Evolutionary conservation across 2,888 invertebrate genomes (phyloP).

Genomic region (Caradrina kadenii): DNA sequence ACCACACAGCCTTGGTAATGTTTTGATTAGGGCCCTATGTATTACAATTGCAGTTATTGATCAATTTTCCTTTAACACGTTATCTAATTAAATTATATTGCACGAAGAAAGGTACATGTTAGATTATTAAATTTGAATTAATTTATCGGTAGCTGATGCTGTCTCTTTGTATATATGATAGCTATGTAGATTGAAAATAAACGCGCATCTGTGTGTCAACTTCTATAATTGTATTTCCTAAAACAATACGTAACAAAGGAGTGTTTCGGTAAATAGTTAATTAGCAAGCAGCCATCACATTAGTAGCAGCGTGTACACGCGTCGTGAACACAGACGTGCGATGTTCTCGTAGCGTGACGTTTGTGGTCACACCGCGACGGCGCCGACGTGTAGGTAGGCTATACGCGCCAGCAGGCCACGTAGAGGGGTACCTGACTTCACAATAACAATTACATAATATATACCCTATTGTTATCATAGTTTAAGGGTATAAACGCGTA

Average conservation of each 20-base stretch:
- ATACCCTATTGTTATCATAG: too few species aligned
- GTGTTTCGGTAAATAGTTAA: background rate
- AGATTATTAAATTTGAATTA: too few species aligned
- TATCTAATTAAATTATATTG: too few species aligned
- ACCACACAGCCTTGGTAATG: background rate
- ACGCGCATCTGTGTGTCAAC: background rate
- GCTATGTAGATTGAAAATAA: background rate
- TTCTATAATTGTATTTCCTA: background rate
- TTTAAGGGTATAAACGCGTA: background rate
- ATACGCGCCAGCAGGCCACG: conserved; percentile 2
- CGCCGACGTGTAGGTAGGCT: background rate
- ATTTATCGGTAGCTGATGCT: too few species aligned
- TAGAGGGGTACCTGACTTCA: background rate
- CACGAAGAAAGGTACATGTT: too few species aligned
- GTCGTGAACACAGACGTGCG: conserved; percentile 26
- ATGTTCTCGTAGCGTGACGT: conserved; percentile 22
- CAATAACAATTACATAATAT: background rate
- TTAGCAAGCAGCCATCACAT: background rate
- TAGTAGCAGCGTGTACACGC: conserved; percentile 4
- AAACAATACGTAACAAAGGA: background rate
- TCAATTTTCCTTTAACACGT: too few species aligned
- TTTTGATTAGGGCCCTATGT: background rate
- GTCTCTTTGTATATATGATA: too few species aligned
- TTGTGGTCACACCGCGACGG: conserved; percentile 11
- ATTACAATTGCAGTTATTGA: too few species aligned